Evolutionary conservation across 2,888 invertebrate genomes (phyloP), one percentile per base, ranked within the genome.

Genomic region (Drosophila cyrtoloma): DNA sequence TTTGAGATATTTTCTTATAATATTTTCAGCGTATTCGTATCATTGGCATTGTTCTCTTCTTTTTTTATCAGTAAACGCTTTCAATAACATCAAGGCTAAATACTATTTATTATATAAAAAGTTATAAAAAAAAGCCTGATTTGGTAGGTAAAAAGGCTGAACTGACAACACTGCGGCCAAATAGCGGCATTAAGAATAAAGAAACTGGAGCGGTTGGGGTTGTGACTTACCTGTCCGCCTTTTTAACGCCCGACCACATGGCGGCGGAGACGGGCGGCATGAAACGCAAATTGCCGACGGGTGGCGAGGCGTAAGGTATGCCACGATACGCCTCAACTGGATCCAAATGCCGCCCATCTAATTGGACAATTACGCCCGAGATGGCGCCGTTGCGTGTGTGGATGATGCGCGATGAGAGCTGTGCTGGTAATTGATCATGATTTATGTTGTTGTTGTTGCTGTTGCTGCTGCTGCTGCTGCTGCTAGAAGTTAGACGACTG

Each of bases 231-330:
- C 95, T 95, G 93, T 97, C 97, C 76, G 98, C 97, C 85, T 97
- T 96, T 93, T 97, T 97, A 52, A 98, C 97, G 47, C 97, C 98
- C 66, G 96, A 96, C 98, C 98, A 98, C 92, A 97, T 96, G 63
- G 98, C 97, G 33, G 98, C 98, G 72, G 97, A 97, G 30, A 98
- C 98, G 28, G 99, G 99, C 16, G 98, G 98, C 98, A 99, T 98
- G 93, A 99, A 99, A 71, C 99, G 95, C 73, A 99, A 94, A 69
- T 96, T 96, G 9, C 97, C 98, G 52, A 97, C 94, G 39, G 98
- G 98, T 30, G 99, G 97, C 57, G 98, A 97, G 33, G 98, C 99
- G 93, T 99, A 99, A 7, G 98, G 98, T 71, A 99, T 96, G 10
- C 99, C 99, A 60, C 97, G 95, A 93, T 98, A 99, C 78, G 97